These are phyloP conservation scores for Australoheros facetus DNA, from an alignment of 2,797 vertebrate species.

Conservation along the genomic window DNA sequence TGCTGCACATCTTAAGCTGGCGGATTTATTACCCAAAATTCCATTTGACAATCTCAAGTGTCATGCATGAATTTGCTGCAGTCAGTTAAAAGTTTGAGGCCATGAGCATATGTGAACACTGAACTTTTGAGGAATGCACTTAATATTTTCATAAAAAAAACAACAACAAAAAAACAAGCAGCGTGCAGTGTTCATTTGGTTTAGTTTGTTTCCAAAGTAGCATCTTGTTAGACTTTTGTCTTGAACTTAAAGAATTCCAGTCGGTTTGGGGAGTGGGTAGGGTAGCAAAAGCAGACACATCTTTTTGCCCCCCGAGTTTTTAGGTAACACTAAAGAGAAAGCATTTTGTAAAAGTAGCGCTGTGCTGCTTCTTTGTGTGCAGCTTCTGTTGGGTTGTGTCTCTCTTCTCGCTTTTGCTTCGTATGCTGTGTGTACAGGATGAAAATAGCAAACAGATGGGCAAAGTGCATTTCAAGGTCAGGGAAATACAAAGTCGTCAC, in stretches of 20 bases:
- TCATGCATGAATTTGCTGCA: background rate
- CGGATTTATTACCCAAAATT: background rate
- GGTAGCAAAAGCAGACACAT: too few species aligned
- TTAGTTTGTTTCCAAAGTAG: background rate
- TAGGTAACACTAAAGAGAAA: background rate
- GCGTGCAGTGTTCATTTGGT: accelerated
- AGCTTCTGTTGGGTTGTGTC: background rate
- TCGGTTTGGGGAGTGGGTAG: too few species aligned
- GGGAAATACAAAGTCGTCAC: constrained; percentile 2
- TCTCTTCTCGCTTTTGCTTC: background rate
- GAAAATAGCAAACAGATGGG: constrained; percentile 33
- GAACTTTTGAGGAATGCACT: background rate
- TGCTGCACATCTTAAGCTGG: background rate
- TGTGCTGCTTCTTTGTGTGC: background rate
- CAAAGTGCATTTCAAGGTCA: constrained; percentile 41
- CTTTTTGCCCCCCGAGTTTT: background rate
- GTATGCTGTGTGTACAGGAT: background rate
- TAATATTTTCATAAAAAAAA: too few species aligned
- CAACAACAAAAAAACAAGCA: too few species aligned
- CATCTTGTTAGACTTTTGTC: background rate
- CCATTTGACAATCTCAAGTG: background rate
- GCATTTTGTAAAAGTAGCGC: background rate
- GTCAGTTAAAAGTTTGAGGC: background rate
- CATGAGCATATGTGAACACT: background rate
- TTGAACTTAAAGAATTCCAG: background rate